phyloP scores from a whole-genome alignment of 1,140 invertebrate species.

The Ericerus pela region DNA sequence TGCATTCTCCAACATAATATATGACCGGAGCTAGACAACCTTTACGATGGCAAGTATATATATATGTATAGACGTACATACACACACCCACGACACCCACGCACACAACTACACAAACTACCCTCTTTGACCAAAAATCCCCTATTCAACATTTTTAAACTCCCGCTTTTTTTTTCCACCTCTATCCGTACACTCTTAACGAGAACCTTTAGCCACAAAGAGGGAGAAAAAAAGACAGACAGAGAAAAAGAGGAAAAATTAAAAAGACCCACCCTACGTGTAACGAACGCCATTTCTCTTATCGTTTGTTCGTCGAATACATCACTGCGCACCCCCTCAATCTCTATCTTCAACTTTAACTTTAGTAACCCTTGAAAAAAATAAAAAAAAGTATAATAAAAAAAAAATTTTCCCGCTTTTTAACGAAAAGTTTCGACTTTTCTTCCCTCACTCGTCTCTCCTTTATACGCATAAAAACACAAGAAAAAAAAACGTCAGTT shows the following conservation, averaged over 20 bases:
- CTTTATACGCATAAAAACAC: too few species aligned
- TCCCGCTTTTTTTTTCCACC: slow-evolving; percentile 5
- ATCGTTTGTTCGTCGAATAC: slow-evolving; percentile 5
- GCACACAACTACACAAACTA: too few species aligned
- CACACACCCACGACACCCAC: too few species aligned
- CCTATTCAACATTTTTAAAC: slow-evolving; percentile 4
- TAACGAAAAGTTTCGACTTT: slow-evolving; percentile 8
- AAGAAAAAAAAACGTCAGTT: too few species aligned
- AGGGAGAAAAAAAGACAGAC: too few species aligned
- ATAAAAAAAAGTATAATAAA: too few species aligned
- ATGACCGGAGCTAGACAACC: slow-evolving; percentile 5
- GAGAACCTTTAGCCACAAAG: slow-evolving; percentile 9
- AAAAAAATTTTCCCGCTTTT: slow-evolving; percentile 9
- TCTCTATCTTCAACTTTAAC: slow-evolving; percentile 8
- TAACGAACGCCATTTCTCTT: slow-evolving; percentile 4
- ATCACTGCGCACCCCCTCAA: neutral
- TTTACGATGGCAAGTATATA: neutral
- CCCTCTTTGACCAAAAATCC: too few species aligned
- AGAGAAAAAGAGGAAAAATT: too few species aligned
- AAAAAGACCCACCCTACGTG: slow-evolving; percentile 1
- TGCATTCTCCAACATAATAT: slow-evolving; percentile 3
- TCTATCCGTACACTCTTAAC: too few species aligned
- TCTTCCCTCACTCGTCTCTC: neutral
- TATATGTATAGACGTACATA: too few species aligned
- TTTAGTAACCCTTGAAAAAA: too few species aligned